phyloP scores from a whole-genome alignment of 2,888 invertebrate species.

The Venusia cambrica region DNA sequence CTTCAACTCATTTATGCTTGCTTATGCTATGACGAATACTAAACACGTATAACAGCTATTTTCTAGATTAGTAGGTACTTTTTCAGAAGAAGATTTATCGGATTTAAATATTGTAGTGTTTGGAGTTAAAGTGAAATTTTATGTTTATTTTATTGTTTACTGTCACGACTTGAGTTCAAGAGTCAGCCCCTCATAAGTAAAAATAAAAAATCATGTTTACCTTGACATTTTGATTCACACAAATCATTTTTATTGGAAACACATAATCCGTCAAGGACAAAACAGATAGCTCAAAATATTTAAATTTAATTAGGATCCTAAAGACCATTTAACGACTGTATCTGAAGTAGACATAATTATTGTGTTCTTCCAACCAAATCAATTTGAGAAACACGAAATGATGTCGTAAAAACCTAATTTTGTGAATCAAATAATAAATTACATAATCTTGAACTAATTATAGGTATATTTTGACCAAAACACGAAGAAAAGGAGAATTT shows the following conservation, averaged over 20 bases:
- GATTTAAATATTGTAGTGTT: too few relatives aligned
- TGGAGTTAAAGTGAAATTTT: too few relatives aligned
- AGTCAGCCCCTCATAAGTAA: too few relatives aligned
- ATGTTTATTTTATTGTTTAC: too few relatives aligned
- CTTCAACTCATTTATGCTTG: too few relatives aligned
- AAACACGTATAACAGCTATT: too few relatives aligned
- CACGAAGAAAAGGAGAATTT: too few relatives aligned
- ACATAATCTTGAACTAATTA: slow-evolving; percentile 2
- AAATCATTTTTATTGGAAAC: slow-evolving; percentile 9
- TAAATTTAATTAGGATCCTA: slow-evolving; percentile 10
- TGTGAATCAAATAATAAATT: slow-evolving; percentile 7
- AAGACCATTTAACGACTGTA: slow-evolving; percentile 14
- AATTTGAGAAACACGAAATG: slow-evolving; percentile 18
- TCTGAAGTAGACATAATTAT: slow-evolving; percentile 21
- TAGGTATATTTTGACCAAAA: too few relatives aligned
- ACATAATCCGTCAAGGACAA: slow-evolving; percentile 18
- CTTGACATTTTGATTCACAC: slow-evolving; percentile 24
- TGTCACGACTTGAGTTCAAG: too few relatives aligned
- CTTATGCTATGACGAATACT: too few relatives aligned
- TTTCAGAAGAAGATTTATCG: too few relatives aligned
- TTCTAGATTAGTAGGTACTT: too few relatives aligned
- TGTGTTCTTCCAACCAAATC: slow-evolving; percentile 21
- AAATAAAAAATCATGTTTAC: slow-evolving; percentile 21
- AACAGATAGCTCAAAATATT: neutral
- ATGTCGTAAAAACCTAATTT: slow-evolving; percentile 21